Conservation (phyloP, 2,113 vertebrate species). For the Oxyruncus cristatus region DNA sequence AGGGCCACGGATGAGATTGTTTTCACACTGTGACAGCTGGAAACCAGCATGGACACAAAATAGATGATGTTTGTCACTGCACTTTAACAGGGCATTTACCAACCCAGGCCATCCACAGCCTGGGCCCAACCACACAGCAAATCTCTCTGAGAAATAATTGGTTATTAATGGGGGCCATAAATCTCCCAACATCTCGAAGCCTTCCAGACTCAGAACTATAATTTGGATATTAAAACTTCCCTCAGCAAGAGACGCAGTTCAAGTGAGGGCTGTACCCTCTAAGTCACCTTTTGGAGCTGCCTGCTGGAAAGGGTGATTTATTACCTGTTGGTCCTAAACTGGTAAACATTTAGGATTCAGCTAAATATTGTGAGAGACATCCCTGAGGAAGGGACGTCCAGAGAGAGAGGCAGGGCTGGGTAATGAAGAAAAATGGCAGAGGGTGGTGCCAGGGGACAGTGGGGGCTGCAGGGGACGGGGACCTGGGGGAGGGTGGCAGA, state of each 20-base stretch:
- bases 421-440: neutral
- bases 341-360: slow-evolving; percentile 53
- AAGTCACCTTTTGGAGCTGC: slow-evolving; percentile 57
- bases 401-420: neutral
- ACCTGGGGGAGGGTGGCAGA: neutral
- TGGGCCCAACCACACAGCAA: neutral
- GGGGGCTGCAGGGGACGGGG: neutral
- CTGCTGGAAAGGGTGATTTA: slow-evolving; percentile 57
- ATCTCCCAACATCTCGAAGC: slow-evolving; percentile 29
- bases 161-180: slow-evolving; percentile 68
- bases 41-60: slow-evolving; percentile 33
- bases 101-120: neutral
- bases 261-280: slow-evolving; percentile 56
- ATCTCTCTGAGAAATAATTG: slow-evolving; percentile 57
- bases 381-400: neutral
- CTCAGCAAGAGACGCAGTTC: neutral
- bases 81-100: slow-evolving; percentile 55
- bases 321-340: slow-evolving; percentile 42
- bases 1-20: neutral
- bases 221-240: slow-evolving; percentile 69
- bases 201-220: slow-evolving; percentile 30
- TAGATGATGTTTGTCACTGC: slow-evolving; percentile 40
- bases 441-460: neutral
- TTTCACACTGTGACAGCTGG: neutral
- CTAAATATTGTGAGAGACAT: neutral